Conservation (phyloP, 2,113 vertebrate species). For the Apteryx mantelli region DNA sequence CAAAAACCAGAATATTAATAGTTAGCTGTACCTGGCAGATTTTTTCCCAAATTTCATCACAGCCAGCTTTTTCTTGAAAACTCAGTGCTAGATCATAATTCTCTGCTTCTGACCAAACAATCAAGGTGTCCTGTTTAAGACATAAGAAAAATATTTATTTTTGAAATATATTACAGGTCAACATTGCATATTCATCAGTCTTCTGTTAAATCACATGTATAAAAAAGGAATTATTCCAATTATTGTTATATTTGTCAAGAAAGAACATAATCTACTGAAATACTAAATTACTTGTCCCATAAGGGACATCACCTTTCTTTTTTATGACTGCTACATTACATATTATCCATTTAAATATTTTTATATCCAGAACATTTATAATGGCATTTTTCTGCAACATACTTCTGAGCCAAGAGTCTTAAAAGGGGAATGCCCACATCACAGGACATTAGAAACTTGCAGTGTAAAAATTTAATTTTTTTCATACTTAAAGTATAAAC, state of each 20-base stretch:
- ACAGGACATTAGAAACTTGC: background rate
- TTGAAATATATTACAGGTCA: background rate
- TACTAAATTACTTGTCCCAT: background rate
- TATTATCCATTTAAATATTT: background rate
- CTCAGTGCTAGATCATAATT: slow-evolving; percentile 98
- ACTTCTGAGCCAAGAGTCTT: background rate
- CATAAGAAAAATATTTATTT: background rate
- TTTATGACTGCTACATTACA: background rate
- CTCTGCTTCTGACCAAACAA: slow-evolving; percentile 99
- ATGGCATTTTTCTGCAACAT: background rate
- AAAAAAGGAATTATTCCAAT: background rate
- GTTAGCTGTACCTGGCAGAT: slow-evolving; percentile 91
- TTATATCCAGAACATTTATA: background rate
- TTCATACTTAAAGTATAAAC: background rate
- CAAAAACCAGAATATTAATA: background rate
- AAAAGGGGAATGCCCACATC: background rate
- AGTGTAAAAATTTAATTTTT: background rate
- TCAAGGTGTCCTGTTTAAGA: slow-evolving; percentile 90
- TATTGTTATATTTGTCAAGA: background rate
- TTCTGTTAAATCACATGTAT: background rate
- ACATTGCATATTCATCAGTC: background rate
- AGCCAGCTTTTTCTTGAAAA: slow-evolving; percentile 99
- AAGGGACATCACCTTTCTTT: background rate
- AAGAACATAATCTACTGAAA: background rate
- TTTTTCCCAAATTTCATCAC: slow-evolving; percentile 99